Conservation (phyloP, 2,888 invertebrate species). For the Drosophila lacicola region DNA sequence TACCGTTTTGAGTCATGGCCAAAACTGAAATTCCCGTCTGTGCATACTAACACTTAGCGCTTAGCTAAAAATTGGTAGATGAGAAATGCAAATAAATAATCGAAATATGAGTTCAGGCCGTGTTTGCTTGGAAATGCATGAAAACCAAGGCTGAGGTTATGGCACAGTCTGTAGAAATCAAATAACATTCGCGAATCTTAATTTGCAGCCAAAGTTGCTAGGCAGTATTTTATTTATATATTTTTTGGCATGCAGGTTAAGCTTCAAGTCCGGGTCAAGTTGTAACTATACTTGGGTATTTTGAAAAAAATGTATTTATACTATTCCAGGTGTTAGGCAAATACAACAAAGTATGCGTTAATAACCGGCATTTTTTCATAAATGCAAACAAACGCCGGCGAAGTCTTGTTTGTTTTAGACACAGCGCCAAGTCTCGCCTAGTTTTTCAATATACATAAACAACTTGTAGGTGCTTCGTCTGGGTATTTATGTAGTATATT, state of each 20-base stretch:
- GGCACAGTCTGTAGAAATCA: constrained; percentile 7
- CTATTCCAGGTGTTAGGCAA: constrained; percentile 23
- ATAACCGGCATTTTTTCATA: constrained; percentile 41
- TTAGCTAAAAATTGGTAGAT: constrained; percentile 57
- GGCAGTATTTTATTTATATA: not conserved
- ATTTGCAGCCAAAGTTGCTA: not conserved
- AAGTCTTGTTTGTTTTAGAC: constrained; percentile 15
- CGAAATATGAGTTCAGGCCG: constrained; percentile 49
- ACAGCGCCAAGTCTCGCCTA: constrained; percentile 16
- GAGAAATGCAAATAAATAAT: constrained; percentile 58
- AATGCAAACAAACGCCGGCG: constrained; percentile 25
- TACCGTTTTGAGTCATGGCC: constrained; percentile 41
- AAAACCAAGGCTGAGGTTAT: constrained; percentile 40
- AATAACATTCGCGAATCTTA: constrained; percentile 15
- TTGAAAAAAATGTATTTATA: not conserved
- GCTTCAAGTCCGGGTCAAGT: constrained; percentile 37
- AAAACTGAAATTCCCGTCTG: constrained; percentile 22
- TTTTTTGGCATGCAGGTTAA: not conserved
- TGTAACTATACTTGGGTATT: constrained; percentile 18
- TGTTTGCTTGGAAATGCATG: constrained; percentile 40
- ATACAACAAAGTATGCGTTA: constrained; percentile 10
- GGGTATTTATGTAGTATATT: constrained; percentile 18
- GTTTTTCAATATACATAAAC: constrained; percentile 10
- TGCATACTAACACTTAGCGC: constrained; percentile 53
- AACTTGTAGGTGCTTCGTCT: not conserved